Evolutionary conservation across 2,797 vertebrate genomes (phyloP).

Genomic region (Microctenopoma lineatum): DNA sequence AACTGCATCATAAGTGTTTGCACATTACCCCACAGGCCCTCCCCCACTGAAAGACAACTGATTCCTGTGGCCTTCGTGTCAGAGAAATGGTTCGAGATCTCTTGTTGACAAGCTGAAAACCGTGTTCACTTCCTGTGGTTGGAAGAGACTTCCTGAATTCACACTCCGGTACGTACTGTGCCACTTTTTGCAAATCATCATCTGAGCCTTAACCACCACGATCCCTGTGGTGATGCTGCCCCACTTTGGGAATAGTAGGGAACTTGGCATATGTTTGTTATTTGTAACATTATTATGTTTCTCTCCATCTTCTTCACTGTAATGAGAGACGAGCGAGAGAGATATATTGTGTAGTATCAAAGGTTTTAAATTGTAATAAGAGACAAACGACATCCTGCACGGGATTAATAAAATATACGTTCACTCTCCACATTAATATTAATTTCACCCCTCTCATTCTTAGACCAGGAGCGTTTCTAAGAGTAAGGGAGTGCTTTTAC

Average conservation of each 20-base stretch:
- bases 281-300: slow-evolving; percentile 54
- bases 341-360: neutral
- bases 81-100: slow-evolving; percentile 99
- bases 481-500: slow-evolving; percentile 38
- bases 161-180: slow-evolving; percentile 89
- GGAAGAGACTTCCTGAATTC: slow-evolving; percentile 88
- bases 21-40: slow-evolving; percentile 87
- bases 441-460: slow-evolving; percentile 21
- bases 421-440: slow-evolving; percentile 40
- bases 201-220: slow-evolving; percentile 45
- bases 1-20: slow-evolving; percentile 7
- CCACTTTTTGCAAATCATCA: slow-evolving; percentile 36
- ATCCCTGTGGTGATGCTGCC: slow-evolving; percentile 58
- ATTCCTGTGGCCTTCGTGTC: slow-evolving; percentile 99
- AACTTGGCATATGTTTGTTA: slow-evolving; percentile 73
- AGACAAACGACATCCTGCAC: slow-evolving; percentile 35
- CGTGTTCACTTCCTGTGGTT: slow-evolving; percentile 88
- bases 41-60: slow-evolving; percentile 96
- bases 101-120: slow-evolving; percentile 95
- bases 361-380: slow-evolving; percentile 29
- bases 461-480: slow-evolving; percentile 13
- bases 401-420: slow-evolving; percentile 24
- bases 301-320: slow-evolving; percentile 16
- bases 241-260: slow-evolving; percentile 70
- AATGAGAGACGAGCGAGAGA: slow-evolving; percentile 24